These are phyloP conservation scores for Grammomys surdaster DNA, from an alignment of 2,113 vertebrate genomes.

Conservation along the genomic window DNA sequence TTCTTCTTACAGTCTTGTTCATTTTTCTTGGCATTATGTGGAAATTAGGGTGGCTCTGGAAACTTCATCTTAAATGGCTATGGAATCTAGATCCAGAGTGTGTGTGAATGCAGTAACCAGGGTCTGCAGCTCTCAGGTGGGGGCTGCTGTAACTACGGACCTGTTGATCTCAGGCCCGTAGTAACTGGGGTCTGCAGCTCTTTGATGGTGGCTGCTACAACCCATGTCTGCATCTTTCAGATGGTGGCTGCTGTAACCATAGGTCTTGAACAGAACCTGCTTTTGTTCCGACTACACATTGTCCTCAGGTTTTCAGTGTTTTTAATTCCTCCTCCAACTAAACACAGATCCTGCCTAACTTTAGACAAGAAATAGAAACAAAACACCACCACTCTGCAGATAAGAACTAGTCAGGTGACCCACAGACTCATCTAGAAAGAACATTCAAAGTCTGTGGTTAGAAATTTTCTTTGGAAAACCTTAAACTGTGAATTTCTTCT, in stretches of 20 bases:
- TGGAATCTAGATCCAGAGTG: not conserved
- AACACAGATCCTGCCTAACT: not conserved
- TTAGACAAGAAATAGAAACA: not conserved
- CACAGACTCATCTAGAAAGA: not conserved
- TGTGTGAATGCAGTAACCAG: not conserved
- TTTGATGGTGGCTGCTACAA: no score
- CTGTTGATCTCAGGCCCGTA: no score
- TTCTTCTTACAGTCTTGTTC: not conserved
- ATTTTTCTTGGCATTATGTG: not conserved
- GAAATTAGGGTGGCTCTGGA: not conserved
- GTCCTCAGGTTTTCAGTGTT: not conserved
- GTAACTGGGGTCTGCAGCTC: no score
- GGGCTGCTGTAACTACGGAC: not conserved
- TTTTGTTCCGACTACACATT: not conserved
- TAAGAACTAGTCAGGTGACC: not conserved
- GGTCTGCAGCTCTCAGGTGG: not conserved
- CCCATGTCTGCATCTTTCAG: no score
- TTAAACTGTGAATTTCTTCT: not conserved
- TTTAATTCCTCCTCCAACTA: not conserved
- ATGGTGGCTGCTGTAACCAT: not conserved
- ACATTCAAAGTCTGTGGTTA: not conserved
- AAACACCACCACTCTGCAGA: not conserved
- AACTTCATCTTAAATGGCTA: not conserved
- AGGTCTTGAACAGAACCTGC: not conserved
- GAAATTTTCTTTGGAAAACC: not conserved